A percentile compares a stretch with the other conserved stretches of the same genome.
Conservation (phyloP, 2,113 vertebrate genomes). For the Corythaixoides concolor region DNA sequence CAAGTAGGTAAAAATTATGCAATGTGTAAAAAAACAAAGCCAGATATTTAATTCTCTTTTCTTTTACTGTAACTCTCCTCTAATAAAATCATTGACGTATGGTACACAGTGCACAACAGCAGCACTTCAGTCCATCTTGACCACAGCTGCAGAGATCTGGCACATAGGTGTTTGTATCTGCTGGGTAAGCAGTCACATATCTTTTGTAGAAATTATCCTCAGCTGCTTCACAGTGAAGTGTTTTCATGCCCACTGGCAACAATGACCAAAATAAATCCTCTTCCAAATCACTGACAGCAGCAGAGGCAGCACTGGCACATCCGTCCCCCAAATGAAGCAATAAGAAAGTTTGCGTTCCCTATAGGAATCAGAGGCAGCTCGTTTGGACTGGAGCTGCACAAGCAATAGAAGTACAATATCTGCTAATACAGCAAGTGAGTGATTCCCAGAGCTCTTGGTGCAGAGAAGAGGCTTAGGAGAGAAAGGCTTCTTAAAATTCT, state of each 20-base stretch:
- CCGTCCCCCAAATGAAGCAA: neutral
- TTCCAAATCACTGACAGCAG: neutral
- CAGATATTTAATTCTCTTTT: neutral
- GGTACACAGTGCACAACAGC: neutral
- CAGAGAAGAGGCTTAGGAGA: neutral
- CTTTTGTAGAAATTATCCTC: conserved; percentile 1
- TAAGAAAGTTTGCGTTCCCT: neutral
- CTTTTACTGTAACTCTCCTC: neutral
- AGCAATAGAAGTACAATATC: neutral
- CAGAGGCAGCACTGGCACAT: neutral
- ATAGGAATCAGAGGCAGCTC: neutral
- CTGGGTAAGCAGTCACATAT: neutral
- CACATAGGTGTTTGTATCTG: neutral
- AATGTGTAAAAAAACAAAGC: neutral
- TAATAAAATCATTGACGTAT: accelerated
- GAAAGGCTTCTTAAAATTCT: neutral
- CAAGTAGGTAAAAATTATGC: neutral
- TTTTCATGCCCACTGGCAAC: conserved; percentile 11
- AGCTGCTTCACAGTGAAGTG: conserved; percentile 20
- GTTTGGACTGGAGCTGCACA: neutral
- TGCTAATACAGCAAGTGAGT: neutral
- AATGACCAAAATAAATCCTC: conserved; percentile 61
- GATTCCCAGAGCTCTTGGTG: neutral
- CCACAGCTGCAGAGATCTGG: conserved; percentile 32
- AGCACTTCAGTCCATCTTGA: neutral